Evolutionary conservation across 1,140 invertebrate species (phyloP).

Genomic region (Gonatopus flavifemur): DNA sequence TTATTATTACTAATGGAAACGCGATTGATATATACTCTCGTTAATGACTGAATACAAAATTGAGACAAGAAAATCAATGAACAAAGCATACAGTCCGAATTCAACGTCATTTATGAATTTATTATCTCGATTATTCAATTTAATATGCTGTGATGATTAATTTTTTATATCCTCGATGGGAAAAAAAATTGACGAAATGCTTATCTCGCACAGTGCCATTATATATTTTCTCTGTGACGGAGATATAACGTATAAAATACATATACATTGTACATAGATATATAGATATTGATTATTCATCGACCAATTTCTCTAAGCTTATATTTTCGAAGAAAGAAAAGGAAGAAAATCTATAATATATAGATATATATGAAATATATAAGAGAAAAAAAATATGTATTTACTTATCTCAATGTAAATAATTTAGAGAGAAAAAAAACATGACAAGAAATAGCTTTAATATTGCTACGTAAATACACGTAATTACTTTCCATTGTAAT

Average conservation of each 20-base stretch:
- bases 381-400: neutral
- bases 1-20: no score
- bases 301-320: constrained; percentile 42
- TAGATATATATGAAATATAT: constrained; percentile 14
- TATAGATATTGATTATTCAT: constrained; percentile 28
- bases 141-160: no score
- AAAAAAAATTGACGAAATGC: neutral
- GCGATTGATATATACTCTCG: no score
- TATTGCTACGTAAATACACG: constrained; percentile 24
- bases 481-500: constrained; percentile 25
- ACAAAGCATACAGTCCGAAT: no score
- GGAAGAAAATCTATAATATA: constrained; percentile 41
- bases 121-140: no score
- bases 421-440: no score
- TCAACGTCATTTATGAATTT: no score
- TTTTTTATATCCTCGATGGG: no score
- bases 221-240: constrained; percentile 6
- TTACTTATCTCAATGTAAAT: constrained; percentile 23
- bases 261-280: constrained; percentile 1
- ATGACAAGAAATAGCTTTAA: constrained; percentile 27
- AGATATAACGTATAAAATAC: no score
- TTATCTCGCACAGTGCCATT: constrained; percentile 1
- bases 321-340: no score
- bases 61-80: no score
- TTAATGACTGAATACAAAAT: no score